Evolutionary conservation across 35 echinoderm and acorn worm species (phyloP), one percentile per base, ranked within the genome.

Genomic region (Eucidaris tribuloides): DNA sequence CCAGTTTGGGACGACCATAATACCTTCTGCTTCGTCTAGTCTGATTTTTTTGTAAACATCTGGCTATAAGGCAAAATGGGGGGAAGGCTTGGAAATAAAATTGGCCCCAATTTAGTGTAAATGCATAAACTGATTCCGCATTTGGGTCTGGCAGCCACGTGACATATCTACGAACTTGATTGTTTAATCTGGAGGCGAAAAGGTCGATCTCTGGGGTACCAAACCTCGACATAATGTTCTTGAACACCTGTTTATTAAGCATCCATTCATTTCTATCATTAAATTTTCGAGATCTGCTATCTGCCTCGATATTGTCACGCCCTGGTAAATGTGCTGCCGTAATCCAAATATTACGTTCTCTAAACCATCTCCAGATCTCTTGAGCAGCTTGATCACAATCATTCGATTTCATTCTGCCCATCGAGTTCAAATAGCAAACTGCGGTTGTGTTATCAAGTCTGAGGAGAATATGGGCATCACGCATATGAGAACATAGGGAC

Each of bases 21-120:
- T 64, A 22, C 48, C 77, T 37, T 87, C 31, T 37, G 83, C 83
- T 34, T 57, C 35, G 62, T 86, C 76, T 20, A 40, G 24, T 46
- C 66, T 25, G 5, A 92, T n/a, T 22, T n/a, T 92, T 92, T 24
- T 62, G 46, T 11, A 87, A 7, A 49, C 50, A 46, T 49, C 45
- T 13, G 1, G 18, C 24, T 13, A 87, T 38, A 0, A 85, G 29
- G 32, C 70, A 43, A 45, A 80, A 91, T 32, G 70, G 89, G 20
- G 90, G 90, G 35, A 92, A 92, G 5, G 83, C 78, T 77, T 87
- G 82, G 42, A 81, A 65, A 62, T 68, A 48, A 17, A 36, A 62
- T 20, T 86, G 14, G 17, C 24, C 17, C 89, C 89, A 91, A 13
- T 78, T 46, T 27, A 79, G 17, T 1, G 89, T 79, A 45, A 91